Conservation (phyloP, 2,888 invertebrate genomes). For the Pristionchus exspectatus region DNA sequence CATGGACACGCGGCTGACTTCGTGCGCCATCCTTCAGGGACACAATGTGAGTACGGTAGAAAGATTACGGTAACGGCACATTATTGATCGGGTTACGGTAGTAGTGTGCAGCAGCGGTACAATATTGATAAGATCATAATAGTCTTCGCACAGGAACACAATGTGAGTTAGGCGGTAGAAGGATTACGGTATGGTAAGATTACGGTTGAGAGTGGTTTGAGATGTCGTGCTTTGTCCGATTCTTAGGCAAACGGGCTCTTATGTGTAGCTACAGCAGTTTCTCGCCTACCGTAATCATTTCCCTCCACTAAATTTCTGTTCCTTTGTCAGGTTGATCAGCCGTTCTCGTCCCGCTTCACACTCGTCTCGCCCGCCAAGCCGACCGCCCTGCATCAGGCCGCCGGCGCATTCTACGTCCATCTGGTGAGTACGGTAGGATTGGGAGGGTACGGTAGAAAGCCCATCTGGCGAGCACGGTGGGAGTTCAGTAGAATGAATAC, state of each 20-base stretch:
- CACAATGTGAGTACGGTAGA: conserved; percentile 46
- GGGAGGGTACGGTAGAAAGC: background rate
- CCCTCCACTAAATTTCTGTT: background rate
- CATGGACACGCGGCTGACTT: conserved; percentile 67
- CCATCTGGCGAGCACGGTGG: background rate
- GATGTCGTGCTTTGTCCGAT: too few relatives aligned
- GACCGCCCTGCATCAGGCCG: conserved; percentile 27
- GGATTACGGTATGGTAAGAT: background rate
- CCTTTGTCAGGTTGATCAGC: conserved; percentile 44
- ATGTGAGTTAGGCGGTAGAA: too few relatives aligned
- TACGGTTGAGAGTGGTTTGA: background rate
- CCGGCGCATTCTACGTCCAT: conserved; percentile 49
- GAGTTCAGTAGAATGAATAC: background rate
- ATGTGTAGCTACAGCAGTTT: background rate
- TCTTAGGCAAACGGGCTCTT: too few relatives aligned
- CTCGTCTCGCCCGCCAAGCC: conserved; percentile 38
- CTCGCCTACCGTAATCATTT: background rate
- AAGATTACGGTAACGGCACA: background rate
- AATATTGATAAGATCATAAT: too few relatives aligned
- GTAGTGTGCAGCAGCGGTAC: too few relatives aligned
- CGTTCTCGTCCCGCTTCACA: conserved; percentile 42
- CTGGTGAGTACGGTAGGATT: conserved; percentile 5
- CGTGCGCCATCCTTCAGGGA: conserved; percentile 61
- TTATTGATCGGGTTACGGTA: too few relatives aligned
- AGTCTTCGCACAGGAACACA: too few relatives aligned